These are phyloP conservation scores for Drosophila seguyi DNA, from an alignment of 1,140 invertebrate genomes.

Conservation along the genomic window DNA sequence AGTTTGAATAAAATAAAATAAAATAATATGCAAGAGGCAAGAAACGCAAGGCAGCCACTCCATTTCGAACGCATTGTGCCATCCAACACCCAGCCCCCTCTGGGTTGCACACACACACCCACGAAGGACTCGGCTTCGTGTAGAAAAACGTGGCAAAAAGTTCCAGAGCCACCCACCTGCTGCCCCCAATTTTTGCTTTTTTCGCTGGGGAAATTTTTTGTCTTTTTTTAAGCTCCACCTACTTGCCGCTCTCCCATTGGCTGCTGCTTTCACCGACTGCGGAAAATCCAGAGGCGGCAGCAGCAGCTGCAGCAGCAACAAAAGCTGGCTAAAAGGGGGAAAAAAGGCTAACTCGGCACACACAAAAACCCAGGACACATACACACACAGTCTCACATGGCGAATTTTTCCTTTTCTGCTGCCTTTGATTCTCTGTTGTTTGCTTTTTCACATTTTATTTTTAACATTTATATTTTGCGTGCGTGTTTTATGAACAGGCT, in stretches of 20 bases:
- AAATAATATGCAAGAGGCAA: slow-evolving; percentile 76
- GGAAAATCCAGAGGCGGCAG: slow-evolving; percentile 52
- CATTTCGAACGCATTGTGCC: slow-evolving; percentile 11
- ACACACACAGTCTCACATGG: slow-evolving; percentile 12
- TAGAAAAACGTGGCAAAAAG: slow-evolving; percentile 83
- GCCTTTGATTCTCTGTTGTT: slow-evolving; percentile 80
- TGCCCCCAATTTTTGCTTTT: slow-evolving; percentile 57
- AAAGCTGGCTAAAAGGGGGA: slow-evolving; percentile 74
- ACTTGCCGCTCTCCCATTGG: slow-evolving; percentile 81
- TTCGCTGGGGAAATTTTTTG: slow-evolving; percentile 79
- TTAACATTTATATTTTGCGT: slow-evolving; percentile 84
- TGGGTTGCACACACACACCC: slow-evolving; percentile 15
- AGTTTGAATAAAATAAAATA: slow-evolving; percentile 77
- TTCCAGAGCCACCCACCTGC: slow-evolving; percentile 41
- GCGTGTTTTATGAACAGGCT: slow-evolving; percentile 60
- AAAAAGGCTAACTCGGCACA: slow-evolving; percentile 78
- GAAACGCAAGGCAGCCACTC: slow-evolving; percentile 55
- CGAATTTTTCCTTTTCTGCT: slow-evolving; percentile 53
- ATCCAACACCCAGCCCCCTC: neutral
- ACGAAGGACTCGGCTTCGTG: slow-evolving; percentile 47
- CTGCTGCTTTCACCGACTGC: slow-evolving; percentile 54
- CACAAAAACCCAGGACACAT: slow-evolving; percentile 50
- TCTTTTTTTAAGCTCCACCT: slow-evolving; percentile 85
- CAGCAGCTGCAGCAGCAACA: slow-evolving; percentile 49
- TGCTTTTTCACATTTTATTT: slow-evolving; percentile 84